Percentiles rank a stretch among this genome's conserved stretches.
Conservation (phyloP, 2,888 invertebrate species). For the Rhimphoctona megacephalus region DNA sequence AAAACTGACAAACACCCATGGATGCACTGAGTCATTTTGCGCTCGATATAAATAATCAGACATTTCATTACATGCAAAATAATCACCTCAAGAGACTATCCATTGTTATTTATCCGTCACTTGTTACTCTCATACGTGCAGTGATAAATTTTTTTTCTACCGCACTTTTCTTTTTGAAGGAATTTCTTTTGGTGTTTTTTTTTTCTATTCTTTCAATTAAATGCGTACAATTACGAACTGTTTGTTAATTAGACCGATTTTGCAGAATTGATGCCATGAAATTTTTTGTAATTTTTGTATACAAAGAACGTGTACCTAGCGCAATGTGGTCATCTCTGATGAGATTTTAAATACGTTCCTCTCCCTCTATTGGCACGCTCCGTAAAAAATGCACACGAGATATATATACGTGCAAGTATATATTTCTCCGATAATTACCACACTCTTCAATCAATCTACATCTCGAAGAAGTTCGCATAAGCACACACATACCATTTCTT, state of each 20-base stretch:
- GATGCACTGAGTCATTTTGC: neutral
- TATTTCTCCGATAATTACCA: constrained; percentile 65
- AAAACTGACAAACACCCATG: constrained; percentile 5
- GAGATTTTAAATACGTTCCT: constrained; percentile 8
- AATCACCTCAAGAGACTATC: neutral
- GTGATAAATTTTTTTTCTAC: neutral
- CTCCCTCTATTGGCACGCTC: constrained; percentile 10
- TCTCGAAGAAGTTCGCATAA: constrained; percentile 65
- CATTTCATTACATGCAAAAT: neutral
- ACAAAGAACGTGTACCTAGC: constrained; percentile 5
- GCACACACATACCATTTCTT: constrained; percentile 52
- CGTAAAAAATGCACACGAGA: constrained; percentile 42
- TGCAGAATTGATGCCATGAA: neutral
- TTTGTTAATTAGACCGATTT: neutral
- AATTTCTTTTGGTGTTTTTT: neutral
- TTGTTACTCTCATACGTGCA: neutral
- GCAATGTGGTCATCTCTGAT: constrained; percentile 3
- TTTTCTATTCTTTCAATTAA: neutral
- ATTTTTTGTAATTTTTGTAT: neutral
- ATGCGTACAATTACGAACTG: neutral
- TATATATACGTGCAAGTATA: constrained; percentile 66
- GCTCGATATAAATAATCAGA: constrained; percentile 10
- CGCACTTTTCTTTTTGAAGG: neutral
- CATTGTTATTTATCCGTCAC: neutral
- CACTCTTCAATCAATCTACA: constrained; percentile 64